A percentile compares a stretch with the other conserved stretches of the same genome.
Evolutionary conservation across 1,140 invertebrate species (phyloP).

Genomic region (Neodiprion virginianus): DNA sequence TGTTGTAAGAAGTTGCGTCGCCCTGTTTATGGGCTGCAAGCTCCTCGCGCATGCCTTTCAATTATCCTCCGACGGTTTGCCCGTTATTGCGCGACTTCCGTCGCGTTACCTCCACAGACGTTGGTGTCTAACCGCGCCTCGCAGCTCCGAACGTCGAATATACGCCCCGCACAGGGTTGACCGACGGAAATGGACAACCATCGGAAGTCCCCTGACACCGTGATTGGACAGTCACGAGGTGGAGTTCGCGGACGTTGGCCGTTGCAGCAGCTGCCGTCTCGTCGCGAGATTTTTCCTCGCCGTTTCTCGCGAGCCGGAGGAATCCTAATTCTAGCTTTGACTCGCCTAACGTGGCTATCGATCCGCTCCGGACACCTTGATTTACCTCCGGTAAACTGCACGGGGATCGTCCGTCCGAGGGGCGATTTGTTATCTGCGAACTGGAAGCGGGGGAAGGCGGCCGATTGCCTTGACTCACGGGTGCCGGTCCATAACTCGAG

Average conservation of each 20-base stretch:
- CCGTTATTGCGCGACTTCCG: not conserved
- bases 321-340: not conserved
- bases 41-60: not conserved
- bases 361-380: not conserved
- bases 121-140: not conserved
- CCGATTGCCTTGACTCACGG: not conserved
- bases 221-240: not conserved
- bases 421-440: slow-evolving; percentile 2
- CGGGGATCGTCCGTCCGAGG: not conserved
- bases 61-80: not conserved
- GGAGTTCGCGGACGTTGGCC: not conserved
- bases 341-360: not conserved
- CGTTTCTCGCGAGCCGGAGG: not conserved
- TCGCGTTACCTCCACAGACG: not conserved
- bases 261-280: not conserved
- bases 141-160: not conserved
- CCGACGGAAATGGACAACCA: not conserved
- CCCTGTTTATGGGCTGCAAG: not conserved
- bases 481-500: not conserved
- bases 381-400: slow-evolving; percentile 4
- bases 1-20: not conserved
- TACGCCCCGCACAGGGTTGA: too few relatives aligned
- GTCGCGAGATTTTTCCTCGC: not conserved
- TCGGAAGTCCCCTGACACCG: not conserved
- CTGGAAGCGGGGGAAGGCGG: not conserved